Evolutionary conservation across 2,797 vertebrate species (phyloP), one percentile per base, ranked within the genome.

Genomic region (Simalia tracyae): DNA sequence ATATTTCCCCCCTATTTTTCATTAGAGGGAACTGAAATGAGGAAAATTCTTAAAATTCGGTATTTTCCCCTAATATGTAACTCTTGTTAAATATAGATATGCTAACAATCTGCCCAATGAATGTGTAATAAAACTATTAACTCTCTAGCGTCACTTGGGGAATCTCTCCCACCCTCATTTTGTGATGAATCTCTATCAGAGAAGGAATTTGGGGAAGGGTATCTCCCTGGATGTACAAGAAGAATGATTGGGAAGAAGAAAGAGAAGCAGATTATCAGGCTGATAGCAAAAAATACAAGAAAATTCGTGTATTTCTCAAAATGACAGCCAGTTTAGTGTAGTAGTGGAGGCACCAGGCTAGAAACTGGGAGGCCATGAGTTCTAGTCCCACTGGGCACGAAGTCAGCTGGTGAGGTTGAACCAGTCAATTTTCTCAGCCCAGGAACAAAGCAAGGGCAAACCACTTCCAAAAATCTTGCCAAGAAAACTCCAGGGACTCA

Each of bases 131-230:
- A 94, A 26, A 8, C 68, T 1, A 42, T 42, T 42, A 42, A 42
- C 42, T 42, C 42, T 42, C 42, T 42, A 42, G 42, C 42, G 3
- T 42, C 42, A 42, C 81, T 90, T 93, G 89, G 59, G 85, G 60
- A 94, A 87, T 95, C 95, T 92, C n/a, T 87, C 89, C 61, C 89
- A 94, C 92, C 89, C 59, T 76, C 93, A 94, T 56, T 86, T 84
- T 31, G 28, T 84, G 64, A n/a, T 24, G 92, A 24, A 31, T 92
- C 4, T 50, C 59, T 59, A 64, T 31, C 2, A 89, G 0, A 54
- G 31, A 90, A 81, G 61, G 56, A 10, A 56, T 61, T 3, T 92
- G 50, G 14, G 0, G 24, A 72, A 14, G 17, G 68, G 36, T 87
- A 14, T 88, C 61, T 92, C 46, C 36, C 22, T 42, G 5, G 54